Conservation (phyloP, 2,113 vertebrate species). For the Suricata suricatta region DNA sequence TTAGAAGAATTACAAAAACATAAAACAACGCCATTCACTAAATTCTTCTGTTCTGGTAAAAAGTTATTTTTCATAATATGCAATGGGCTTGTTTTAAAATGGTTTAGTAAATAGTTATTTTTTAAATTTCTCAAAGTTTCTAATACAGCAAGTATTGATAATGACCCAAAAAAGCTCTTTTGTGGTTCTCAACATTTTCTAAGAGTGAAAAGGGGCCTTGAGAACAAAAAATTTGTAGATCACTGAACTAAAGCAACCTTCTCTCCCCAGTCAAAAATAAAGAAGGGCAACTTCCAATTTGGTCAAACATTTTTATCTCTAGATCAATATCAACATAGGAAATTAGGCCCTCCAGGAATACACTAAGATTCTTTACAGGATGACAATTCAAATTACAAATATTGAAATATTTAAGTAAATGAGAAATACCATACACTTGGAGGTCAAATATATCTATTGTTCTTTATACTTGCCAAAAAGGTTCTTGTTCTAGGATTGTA, state of each 20-base stretch:
- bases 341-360: background rate
- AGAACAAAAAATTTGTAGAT: background rate
- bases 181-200: constrained; percentile 7
- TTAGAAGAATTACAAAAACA: background rate
- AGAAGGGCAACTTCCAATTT: background rate
- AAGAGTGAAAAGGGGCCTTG: background rate
- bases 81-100: background rate
- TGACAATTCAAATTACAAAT: background rate
- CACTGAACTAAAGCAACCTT: background rate
- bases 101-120: background rate
- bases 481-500: background rate
- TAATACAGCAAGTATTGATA: constrained; percentile 1
- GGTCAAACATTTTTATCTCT: background rate
- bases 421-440: background rate
- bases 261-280: background rate
- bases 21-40: background rate
- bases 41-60: background rate
- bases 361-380: background rate
- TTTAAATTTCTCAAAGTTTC: background rate
- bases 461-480: background rate
- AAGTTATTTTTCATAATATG: background rate
- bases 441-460: background rate
- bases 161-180: background rate
- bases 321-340: background rate
- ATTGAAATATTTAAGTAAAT: constrained; percentile 35